Conservation (phyloP, 2,113 vertebrate species). For the Rhodinocichla rosea region DNA sequence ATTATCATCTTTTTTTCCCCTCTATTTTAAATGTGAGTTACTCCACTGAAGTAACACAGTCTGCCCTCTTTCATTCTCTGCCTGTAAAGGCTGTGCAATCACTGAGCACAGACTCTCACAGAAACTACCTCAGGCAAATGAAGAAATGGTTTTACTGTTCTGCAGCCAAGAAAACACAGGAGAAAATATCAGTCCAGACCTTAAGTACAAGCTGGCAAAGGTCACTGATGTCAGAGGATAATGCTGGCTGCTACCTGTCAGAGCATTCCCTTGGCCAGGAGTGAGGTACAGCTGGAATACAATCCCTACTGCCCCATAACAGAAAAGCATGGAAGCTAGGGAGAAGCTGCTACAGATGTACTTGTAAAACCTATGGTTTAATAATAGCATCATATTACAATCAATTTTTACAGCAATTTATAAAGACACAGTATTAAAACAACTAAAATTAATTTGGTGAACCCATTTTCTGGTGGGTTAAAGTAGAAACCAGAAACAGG, state of each 20-base stretch:
- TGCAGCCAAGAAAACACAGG: neutral
- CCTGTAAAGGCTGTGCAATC: neutral
- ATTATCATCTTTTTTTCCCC: neutral
- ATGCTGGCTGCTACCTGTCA: neutral
- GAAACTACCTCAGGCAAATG: neutral
- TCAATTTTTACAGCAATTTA: neutral
- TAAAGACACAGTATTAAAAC: neutral
- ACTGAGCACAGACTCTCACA: neutral
- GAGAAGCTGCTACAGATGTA: neutral
- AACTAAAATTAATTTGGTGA: neutral
- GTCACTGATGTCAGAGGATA: neutral
- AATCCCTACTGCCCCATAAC: neutral
- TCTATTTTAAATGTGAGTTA: neutral
- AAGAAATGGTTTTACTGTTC: neutral
- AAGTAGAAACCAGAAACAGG: neutral
- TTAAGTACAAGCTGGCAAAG: neutral
- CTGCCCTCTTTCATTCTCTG: neutral
- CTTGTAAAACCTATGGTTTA: neutral
- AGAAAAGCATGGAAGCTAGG: neutral
- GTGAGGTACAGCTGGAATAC: neutral
- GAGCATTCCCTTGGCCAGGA: neutral
- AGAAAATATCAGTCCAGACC: neutral
- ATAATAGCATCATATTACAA: neutral
- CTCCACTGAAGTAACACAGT: neutral
- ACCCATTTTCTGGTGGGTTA: neutral